A percentile compares a stretch with the other conserved stretches of the same genome.
Evolutionary conservation across 2,113 vertebrate genomes (phyloP).

Genomic region (Grammatotria lemairii): DNA sequence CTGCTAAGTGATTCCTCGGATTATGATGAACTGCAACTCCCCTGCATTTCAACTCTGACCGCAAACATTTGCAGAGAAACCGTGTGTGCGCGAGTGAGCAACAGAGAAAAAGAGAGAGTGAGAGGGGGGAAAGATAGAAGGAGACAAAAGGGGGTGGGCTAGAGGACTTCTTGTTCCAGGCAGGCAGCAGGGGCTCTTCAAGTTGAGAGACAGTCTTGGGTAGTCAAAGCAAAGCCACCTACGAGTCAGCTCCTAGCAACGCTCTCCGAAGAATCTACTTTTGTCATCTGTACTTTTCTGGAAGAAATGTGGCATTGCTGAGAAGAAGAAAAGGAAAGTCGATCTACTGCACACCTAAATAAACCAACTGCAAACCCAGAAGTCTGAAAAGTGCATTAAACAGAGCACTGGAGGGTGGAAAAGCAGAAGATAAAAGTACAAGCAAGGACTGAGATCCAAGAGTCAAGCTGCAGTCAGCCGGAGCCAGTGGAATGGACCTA

Average conservation of each 20-base stretch:
- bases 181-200: neutral
- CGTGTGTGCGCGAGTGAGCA: neutral
- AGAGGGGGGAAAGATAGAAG: neutral
- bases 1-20: neutral
- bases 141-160: conserved; percentile 27
- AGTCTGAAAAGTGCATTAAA: neutral
- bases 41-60: conserved; percentile 45
- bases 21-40: conserved; percentile 19
- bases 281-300: neutral
- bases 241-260: neutral
- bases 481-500: conserved; percentile 79
- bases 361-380: neutral
- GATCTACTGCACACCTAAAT: neutral
- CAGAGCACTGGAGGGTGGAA: neutral
- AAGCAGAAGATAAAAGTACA: neutral
- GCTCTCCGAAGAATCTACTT: neutral
- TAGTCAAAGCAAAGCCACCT: neutral
- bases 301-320: neutral
- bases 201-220: neutral
- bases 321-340: neutral
- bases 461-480: conserved; percentile 51
- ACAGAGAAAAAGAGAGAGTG: neutral
- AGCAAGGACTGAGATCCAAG: neutral
- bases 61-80: conserved; percentile 28
- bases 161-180: conserved; percentile 21